Evolutionary conservation across 2,113 vertebrate species (phyloP).

Genomic region (Rhinolophus sinicus): DNA sequence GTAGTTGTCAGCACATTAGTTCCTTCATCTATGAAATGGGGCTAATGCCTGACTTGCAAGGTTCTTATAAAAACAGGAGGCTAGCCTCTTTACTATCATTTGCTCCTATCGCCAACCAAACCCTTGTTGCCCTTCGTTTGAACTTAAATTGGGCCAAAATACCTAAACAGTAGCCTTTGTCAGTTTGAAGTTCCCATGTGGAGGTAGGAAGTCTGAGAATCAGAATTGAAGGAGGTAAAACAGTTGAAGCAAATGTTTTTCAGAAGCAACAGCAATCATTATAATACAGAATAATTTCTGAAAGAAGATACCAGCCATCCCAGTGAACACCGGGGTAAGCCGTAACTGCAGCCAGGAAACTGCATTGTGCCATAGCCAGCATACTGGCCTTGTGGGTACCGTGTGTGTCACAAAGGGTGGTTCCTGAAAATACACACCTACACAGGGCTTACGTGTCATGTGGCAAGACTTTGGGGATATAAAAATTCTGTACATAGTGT

Average conservation of each 20-base stretch:
- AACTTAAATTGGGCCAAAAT: neutral
- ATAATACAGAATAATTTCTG: neutral
- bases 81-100: neutral
- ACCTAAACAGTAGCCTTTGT: neutral
- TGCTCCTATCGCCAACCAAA: neutral
- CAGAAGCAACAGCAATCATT: neutral
- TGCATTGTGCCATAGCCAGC: too few relatives aligned
- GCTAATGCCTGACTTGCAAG: neutral
- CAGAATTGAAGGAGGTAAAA: neutral
- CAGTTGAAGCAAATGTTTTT: neutral
- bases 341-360: neutral
- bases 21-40: conserved; percentile 28
- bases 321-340: neutral
- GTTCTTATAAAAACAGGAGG: neutral
- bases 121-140: neutral
- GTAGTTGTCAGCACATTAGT: neutral
- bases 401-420: neutral
- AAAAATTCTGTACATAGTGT: neutral
- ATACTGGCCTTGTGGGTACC: neutral
- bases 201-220: neutral
- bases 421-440: neutral
- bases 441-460: neutral
- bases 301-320: neutral
- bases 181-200: neutral
- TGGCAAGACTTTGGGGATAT: neutral